A percentile compares a stretch with the other conserved stretches of the same genome.
Evolutionary conservation across 2,113 vertebrate species (phyloP).

Genomic region (Toxotes jaculatrix): DNA sequence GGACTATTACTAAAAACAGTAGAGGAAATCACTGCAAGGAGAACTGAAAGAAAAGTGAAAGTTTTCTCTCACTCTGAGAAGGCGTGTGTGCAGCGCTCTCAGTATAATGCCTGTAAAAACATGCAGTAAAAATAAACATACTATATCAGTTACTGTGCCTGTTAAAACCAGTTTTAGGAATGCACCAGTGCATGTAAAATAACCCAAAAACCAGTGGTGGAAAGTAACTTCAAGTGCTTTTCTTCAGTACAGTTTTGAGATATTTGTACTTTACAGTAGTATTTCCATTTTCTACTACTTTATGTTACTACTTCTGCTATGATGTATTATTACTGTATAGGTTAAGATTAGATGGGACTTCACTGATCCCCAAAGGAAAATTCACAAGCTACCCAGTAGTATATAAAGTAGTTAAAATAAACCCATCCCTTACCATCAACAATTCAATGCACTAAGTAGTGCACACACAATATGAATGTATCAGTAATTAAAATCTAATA

Average conservation of each 20-base stretch:
- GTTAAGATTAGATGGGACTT: no score
- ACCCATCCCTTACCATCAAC: neutral
- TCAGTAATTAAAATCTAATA: no score
- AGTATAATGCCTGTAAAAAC: conserved; percentile 6
- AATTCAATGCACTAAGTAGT: neutral
- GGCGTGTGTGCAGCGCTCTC: neutral
- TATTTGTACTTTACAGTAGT: neutral
- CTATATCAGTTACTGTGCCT: conserved; percentile 5
- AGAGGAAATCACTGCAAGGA: neutral
- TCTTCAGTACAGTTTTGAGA: neutral
- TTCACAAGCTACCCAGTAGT: neutral
- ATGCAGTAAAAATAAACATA: conserved; percentile 17
- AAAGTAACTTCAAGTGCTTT: neutral
- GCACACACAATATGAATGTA: neutral
- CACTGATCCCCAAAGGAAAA: neutral
- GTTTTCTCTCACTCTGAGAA: conserved; percentile 3
- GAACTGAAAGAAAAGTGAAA: conserved; percentile 10
- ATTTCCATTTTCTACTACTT: neutral
- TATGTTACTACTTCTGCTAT: neutral
- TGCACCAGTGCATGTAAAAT: neutral
- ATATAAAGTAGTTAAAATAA: neutral
- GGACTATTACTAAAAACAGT: neutral
- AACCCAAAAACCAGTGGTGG: neutral
- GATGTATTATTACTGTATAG: no score
- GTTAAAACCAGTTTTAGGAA: conserved; percentile 26